Conservation (phyloP, 2,888 invertebrate species). For the Eupithecia dodoneata region DNA sequence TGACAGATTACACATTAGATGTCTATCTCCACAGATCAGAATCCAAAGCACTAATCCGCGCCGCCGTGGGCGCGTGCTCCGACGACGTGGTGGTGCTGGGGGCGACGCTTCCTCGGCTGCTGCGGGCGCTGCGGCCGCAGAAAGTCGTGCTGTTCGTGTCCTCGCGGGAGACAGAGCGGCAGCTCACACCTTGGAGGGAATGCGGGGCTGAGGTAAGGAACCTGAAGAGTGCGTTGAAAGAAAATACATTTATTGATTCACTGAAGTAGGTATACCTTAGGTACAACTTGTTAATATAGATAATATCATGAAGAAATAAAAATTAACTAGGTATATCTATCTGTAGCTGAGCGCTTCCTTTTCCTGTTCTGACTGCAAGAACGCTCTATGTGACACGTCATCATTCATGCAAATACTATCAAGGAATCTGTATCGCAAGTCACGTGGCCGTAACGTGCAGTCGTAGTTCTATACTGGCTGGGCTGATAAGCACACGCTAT, state of each 20-base stretch:
- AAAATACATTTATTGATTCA: too few relatives aligned
- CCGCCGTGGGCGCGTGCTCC: conserved; percentile 89
- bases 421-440: not conserved
- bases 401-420: not conserved
- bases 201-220: conserved; percentile 88
- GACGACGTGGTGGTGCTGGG: conserved; percentile 91
- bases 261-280: too few relatives aligned
- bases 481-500: conserved; percentile 32
- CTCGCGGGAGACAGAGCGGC: conserved; percentile 75
- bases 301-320: too few relatives aligned
- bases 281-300: too few relatives aligned
- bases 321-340: too few relatives aligned
- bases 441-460: not conserved
- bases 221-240: not conserved
- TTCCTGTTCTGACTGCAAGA: too few relatives aligned
- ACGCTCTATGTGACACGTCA: not conserved
- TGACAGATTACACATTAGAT: not conserved
- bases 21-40: conserved; percentile 86
- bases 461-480: not conserved
- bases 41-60: conserved; percentile 90
- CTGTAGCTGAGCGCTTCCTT: too few relatives aligned
- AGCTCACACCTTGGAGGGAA: conserved; percentile 92
- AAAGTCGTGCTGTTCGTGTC: conserved; percentile 90
- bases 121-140: conserved; percentile 87
- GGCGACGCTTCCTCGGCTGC: conserved; percentile 90